Base-by-base conservation (phyloP, 2,797 vertebrate species). In the Phyllotis vaccarum region DNA sequence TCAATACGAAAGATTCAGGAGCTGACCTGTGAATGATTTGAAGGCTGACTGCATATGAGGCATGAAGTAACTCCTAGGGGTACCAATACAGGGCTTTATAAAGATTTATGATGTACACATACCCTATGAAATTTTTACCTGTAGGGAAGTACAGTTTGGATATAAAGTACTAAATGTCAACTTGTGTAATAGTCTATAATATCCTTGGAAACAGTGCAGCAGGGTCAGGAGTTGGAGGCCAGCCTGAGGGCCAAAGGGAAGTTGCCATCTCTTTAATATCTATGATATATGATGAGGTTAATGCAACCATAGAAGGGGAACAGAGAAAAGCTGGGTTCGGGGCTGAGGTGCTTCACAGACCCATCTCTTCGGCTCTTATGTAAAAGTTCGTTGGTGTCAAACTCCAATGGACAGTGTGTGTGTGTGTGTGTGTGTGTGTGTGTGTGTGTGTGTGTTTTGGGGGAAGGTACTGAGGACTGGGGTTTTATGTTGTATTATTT, bases 331-430 rank as follows among this genome's bases (percentile, higher is more conserved):
- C 5, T 5, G 2, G 24, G 37, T 46, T 60, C 19, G 11, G 43
- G 31, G 22, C n/a, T 52, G 29, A 14, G 6, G 24, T 21, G 62
- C 62, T 56, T 66, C 46, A 13, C 27, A 43, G 34, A 17, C 5
- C 2, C 5, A 0, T 8, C 68, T 17, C 27, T 49, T 40, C 31
- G 10, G 21, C 52, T 4, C 5, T 14, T 9, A 0, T 1, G 40
- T 34, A 80, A 11, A 2, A 0, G 7, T 52, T 16, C 43, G 4
- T 13, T 14, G 37, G 43, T 11, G 14, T 68, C 68, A 0, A 2
- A 9, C 29, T 3, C 27, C 2, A 49, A 17, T 1, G 17, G 27
- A 34, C 93, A 37, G 4, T 1, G 40, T 13, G 70, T 74, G 19
- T 43, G 70, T 43, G 70, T 37, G 68, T 37, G 68, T 43, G 72